Evolutionary conservation across 2,113 vertebrate genomes (phyloP).

Genomic region (Morphnarchus princeps): DNA sequence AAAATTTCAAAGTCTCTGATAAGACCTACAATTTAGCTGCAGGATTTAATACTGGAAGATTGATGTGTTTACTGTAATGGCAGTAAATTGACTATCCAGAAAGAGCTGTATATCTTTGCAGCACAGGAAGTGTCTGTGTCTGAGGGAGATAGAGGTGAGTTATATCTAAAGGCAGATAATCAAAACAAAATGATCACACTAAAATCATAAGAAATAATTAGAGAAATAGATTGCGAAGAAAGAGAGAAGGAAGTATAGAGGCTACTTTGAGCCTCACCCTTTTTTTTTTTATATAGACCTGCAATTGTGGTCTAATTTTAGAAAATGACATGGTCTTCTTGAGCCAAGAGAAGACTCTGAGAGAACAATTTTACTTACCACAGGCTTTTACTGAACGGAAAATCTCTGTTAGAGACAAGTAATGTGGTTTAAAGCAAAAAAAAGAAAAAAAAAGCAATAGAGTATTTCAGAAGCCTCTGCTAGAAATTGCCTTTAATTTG

Average conservation of each 20-base stretch:
- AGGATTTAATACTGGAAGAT: constrained; percentile 44
- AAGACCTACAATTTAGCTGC: constrained; percentile 36
- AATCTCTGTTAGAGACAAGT: background rate
- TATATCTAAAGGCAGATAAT: background rate
- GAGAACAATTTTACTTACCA: background rate
- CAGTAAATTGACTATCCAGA: constrained; percentile 34
- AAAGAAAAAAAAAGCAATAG: no score
- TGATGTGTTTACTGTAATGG: constrained; percentile 57
- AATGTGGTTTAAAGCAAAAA: background rate
- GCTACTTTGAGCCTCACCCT: background rate
- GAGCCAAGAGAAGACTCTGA: background rate
- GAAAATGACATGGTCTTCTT: background rate
- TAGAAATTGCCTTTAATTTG: background rate
- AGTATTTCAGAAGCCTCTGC: background rate
- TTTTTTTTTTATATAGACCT: background rate
- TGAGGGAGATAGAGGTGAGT: background rate
- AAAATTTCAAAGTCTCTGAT: constrained; percentile 28
- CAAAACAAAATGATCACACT: background rate
- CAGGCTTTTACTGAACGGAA: background rate
- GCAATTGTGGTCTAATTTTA: background rate
- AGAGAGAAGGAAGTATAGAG: background rate
- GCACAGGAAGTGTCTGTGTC: background rate
- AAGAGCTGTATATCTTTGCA: constrained; percentile 6
- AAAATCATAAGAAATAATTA: constrained; percentile 13
- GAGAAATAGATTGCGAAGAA: background rate